Evolutionary conservation across 2,797 vertebrate genomes (phyloP), one percentile per base, ranked within the genome.

Genomic region (Sebastes matsubarae): DNA sequence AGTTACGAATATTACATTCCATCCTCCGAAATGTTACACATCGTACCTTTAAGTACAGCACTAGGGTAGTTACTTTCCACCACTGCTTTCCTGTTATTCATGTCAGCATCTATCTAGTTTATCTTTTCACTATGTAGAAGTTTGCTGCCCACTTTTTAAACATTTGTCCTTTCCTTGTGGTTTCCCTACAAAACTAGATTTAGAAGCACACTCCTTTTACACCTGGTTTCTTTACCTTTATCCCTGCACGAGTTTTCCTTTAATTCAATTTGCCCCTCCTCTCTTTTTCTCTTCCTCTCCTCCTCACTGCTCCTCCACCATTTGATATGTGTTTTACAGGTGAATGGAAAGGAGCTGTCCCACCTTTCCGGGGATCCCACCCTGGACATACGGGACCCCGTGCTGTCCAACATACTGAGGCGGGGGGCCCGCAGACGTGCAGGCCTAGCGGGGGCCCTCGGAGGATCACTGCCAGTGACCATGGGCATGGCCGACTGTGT

Each of bases 301-400:
- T 61, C n/a, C 29, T 80, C 20, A 46, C 38, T 72, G 20, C 66
- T 58, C 18, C 68, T 61, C 46, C 55, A 55, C 22, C 38, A 8
- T 68, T 38, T 52, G 61, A 27, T 34, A 6, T 63, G n/a, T 75
- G 13, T 80, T 68, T 65, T 75, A 66, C 79, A 98, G 96, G 95
- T 98, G 38, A 96, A 96, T 57, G 94, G 97, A 54, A 97, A 97
- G 86, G 96, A 96, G 74, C 81, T 97, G 57, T 94, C 96, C 1
- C 94, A 92, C 50, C 96, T 97, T 59, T 96, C 96, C 5, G 88
- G 95, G 84, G 92, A 97, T 84, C 96, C 97, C 91, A 90, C 96
- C 52, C 88, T 96, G 82, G 97, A 97, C 88, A 80, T 96, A 25
- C 94, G 96, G 84, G 96, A 96, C 76, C 93, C 96, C 0, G 87